Percentiles rank a stretch among this genome's conserved stretches.
phyloP scores from a whole-genome alignment of 2,888 invertebrate species.

The Agapostemon virescens region DNA sequence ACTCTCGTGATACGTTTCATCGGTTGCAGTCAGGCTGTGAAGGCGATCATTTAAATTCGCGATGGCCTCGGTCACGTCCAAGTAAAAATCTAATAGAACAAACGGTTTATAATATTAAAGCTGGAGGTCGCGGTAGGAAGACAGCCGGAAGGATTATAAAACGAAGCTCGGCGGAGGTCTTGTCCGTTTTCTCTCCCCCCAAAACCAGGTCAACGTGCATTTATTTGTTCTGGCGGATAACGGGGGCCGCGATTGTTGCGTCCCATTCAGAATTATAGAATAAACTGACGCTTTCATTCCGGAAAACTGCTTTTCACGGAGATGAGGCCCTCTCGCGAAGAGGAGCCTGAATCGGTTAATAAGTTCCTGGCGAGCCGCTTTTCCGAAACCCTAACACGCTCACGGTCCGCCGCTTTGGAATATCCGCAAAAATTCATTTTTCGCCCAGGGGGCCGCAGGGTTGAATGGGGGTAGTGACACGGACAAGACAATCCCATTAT shows the following conservation, averaged over 20 bases:
- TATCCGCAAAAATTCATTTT: constrained; percentile 18
- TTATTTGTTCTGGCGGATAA: constrained; percentile 41
- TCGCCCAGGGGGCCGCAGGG: neutral
- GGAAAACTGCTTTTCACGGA: constrained; percentile 1
- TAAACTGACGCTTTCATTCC: constrained; percentile 25
- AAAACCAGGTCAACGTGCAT: constrained; percentile 46
- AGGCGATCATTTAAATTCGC: neutral
- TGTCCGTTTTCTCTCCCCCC: neutral
- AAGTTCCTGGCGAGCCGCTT: constrained; percentile 14
- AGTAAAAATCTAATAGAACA: neutral
- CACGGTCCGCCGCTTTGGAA: constrained; percentile 31
- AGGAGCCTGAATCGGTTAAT: constrained; percentile 26
- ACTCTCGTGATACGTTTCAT: too few relatives aligned
- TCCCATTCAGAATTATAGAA: constrained; percentile 44
- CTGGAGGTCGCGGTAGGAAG: constrained; percentile 11
- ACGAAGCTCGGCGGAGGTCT: constrained; percentile 26
- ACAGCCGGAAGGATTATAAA: constrained; percentile 22
- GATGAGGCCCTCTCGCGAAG: constrained; percentile 6
- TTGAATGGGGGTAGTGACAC: constrained; percentile 45
- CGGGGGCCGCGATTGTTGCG: constrained; percentile 38
- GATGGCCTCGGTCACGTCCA: neutral
- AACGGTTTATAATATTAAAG: constrained; percentile 12
- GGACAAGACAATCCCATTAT: constrained; percentile 32
- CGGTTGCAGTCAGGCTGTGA: too few relatives aligned
- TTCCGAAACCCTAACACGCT: neutral